Base-by-base conservation (phyloP, 2,888 invertebrate species). In the Bibio marci region DNA sequence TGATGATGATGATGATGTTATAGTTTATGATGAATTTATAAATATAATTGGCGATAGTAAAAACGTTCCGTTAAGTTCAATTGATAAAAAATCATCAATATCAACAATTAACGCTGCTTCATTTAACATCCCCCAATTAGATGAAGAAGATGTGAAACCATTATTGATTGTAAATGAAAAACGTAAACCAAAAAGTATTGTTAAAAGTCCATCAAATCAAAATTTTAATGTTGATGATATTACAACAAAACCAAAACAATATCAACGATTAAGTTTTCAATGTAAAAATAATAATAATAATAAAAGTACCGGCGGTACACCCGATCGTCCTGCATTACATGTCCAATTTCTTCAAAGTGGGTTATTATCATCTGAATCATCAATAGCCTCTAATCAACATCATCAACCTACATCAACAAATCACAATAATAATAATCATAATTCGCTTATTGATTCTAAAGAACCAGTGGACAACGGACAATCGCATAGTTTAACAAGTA, bases 301-400 rank as follows among this genome's bases (percentile, higher is more conserved):
- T 8, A 22, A 22, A n/a, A n/a, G n/a, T 15, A 28, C 37, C 3
- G 35, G 35, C n/a, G 30, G 17, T 10, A 44, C 43, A 25, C 35
- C 35, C 8, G 63, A 63, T 30, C 62, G 65, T 22, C 59, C 65
- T 27, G 59, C 57, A 38, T 59, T 70, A 45, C 73, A 66, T 52
- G 75, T 74, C 43, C 67, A 74, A 57, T 74, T 74, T 53, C 31
- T 41, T 37, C 35, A 32, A 34, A 38, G 33, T 18, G 18, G 28
- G 4, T 13, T 11, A 25, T n/a, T 8, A 12, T 12, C 38, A 15
- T 26, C 19, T 11, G 12, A 3, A 14, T 27, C 35, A 28, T 35
- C 35, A 5, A 17, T 6, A 33, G 32, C 33, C 13, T 32, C 5
- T 32, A 13, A 15, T 32, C 32, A 32, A 26, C 38, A 19, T 51